Percentiles rank a stretch among this genome's conserved stretches.
Evolutionary conservation across 2,113 vertebrate species (phyloP).

Genomic region (Charina bottae): DNA sequence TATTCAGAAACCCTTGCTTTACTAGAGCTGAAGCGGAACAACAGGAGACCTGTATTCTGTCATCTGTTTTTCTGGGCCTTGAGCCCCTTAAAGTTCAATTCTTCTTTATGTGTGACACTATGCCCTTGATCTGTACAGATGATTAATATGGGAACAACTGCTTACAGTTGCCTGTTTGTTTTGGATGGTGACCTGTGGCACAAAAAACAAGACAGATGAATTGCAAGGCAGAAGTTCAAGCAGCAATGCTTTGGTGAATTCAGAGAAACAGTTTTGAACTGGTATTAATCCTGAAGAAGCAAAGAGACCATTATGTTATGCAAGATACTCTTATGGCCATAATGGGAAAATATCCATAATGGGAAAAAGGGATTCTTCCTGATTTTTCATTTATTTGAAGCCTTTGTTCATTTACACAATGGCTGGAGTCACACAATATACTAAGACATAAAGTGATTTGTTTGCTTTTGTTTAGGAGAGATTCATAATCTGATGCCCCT

Average conservation of each 20-base stretch:
- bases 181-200: conserved; percentile 44
- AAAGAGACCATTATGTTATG: background rate
- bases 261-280: background rate
- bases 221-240: conserved; percentile 51
- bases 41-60: background rate
- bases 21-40: background rate
- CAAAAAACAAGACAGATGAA: conserved; percentile 43
- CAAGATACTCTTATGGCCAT: background rate
- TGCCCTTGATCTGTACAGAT: conserved; percentile 11
- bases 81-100: conserved; percentile 3
- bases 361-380: background rate
- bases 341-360: background rate
- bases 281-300: background rate
- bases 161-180: conserved; percentile 33
- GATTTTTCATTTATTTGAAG: background rate
- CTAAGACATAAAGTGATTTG: background rate
- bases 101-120: conserved; percentile 24
- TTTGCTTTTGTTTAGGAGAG: background rate
- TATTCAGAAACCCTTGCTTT: background rate
- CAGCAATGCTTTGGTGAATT: conserved; percentile 51
- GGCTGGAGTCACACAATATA: background rate
- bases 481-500: background rate
- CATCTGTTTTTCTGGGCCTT: background rate
- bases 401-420: background rate
- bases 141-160: conserved; percentile 29